A percentile compares a stretch with the other conserved stretches of the same genome.
phyloP scores from a whole-genome alignment of 2,113 vertebrate species.

The Entelurus aequoreus region DNA sequence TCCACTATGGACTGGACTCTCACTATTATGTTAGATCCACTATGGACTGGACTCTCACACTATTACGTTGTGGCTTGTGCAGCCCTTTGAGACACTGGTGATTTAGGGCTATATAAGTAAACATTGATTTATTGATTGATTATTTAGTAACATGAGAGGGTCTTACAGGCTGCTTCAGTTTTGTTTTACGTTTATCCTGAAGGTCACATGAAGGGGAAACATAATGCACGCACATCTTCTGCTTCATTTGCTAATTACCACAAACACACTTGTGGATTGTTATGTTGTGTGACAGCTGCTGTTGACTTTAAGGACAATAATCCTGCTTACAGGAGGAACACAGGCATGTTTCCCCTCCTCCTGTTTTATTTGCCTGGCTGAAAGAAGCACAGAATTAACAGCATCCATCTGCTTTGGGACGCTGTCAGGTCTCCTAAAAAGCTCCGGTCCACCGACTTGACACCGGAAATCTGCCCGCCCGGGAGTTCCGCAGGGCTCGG shows the following conservation, averaged over 20 bases:
- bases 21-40: too few species aligned
- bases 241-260: neutral
- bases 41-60: too few species aligned
- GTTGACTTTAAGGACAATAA: slow-evolving; percentile 20
- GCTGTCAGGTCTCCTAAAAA: slow-evolving; percentile 3
- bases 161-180: too few species aligned
- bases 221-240: neutral
- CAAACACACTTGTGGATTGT: neutral
- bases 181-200: neutral
- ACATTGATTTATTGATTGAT: too few species aligned
- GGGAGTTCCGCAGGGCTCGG: slow-evolving; percentile 32
- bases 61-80: too few species aligned
- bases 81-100: too few species aligned
- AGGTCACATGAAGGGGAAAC: neutral
- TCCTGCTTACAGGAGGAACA: slow-evolving; percentile 2
- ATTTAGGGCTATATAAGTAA: too few species aligned
- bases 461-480: neutral
- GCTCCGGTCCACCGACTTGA: too few species aligned
- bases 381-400: slow-evolving; percentile 26
- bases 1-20: too few species aligned
- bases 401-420: slow-evolving; percentile 31
- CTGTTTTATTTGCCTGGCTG: slow-evolving; percentile 18
- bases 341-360: slow-evolving; percentile 21
- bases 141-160: too few species aligned
- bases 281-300: slow-evolving; percentile 14